Conservation (phyloP, 2,888 invertebrate genomes). For the Lasioglossum leucozonium region DNA sequence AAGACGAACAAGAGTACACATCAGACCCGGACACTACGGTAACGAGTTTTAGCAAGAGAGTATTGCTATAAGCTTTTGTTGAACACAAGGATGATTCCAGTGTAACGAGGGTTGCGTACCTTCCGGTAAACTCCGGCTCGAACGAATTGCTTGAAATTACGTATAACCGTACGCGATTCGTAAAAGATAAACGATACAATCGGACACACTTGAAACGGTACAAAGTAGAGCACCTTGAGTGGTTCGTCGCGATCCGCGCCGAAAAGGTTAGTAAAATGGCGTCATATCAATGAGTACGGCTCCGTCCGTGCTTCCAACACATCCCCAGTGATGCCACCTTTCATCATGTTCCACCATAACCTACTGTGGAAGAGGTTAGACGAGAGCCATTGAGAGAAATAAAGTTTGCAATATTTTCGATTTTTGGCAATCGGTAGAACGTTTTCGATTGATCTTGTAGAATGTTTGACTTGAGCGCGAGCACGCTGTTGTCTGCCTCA, state of each 20-base stretch:
- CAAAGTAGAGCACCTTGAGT: slow-evolving; percentile 55
- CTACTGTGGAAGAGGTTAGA: slow-evolving; percentile 72
- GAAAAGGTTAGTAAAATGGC: slow-evolving; percentile 85
- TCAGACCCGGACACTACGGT: not conserved
- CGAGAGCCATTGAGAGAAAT: slow-evolving; percentile 34
- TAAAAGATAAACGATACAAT: slow-evolving; percentile 34
- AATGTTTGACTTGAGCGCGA: slow-evolving; percentile 56
- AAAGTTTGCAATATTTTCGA: not conserved
- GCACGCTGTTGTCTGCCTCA: slow-evolving; percentile 54
- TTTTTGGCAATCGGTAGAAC: slow-evolving; percentile 13
- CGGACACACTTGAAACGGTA: slow-evolving; percentile 36
- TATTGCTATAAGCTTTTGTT: slow-evolving; percentile 54
- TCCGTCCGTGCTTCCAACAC: slow-evolving; percentile 72
- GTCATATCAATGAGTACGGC: slow-evolving; percentile 80
- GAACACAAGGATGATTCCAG: slow-evolving; percentile 51
- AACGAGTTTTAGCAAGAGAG: slow-evolving; percentile 23
- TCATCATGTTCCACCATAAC: slow-evolving; percentile 75
- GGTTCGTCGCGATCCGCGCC: slow-evolving; percentile 73
- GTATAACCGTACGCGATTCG: slow-evolving; percentile 24
- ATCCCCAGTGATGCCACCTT: slow-evolving; percentile 80
- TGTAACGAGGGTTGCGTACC: slow-evolving; percentile 56
- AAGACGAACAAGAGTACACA: slow-evolving; percentile 9
- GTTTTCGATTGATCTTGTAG: slow-evolving; percentile 33
- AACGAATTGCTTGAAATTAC: slow-evolving; percentile 37
- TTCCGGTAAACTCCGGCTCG: slow-evolving; percentile 49